Conservation (phyloP, 2,888 invertebrate genomes). For the Saturnia pavonia region DNA sequence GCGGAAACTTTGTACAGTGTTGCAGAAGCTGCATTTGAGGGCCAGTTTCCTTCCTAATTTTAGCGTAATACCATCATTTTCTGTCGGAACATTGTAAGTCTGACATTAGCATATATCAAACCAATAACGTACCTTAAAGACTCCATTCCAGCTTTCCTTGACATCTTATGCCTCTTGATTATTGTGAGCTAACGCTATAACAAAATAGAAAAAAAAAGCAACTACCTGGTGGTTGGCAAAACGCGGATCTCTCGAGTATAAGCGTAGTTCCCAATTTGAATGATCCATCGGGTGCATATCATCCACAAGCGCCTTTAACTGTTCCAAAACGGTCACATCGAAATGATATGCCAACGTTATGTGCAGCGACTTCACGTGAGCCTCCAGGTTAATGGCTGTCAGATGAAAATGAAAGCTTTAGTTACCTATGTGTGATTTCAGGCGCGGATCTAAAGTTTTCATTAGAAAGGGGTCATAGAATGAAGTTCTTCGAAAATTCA, state of each 20-base stretch:
- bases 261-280: conserved; percentile 91
- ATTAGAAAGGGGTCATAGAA: no score
- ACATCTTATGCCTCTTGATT: background rate
- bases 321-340: conserved; percentile 85
- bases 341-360: conserved; percentile 95
- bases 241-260: conserved; percentile 92
- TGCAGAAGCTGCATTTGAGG: no score
- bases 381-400: conserved; percentile 87
- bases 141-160: no score
- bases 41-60: no score
- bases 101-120: no score
- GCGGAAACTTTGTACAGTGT: no score
- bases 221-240: conserved; percentile 84
- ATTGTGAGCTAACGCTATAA: background rate
- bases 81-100: no score
- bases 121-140: no score
- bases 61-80: no score
- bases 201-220: background rate
- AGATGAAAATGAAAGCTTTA: conserved; percentile 18
- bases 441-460: no score
- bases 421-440: background rate
- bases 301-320: conserved; percentile 88
- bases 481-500: no score
- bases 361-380: conserved; percentile 92
- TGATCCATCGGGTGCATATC: conserved; percentile 85